Conservation (phyloP, 2,888 invertebrate genomes). For the Drosophila infuscata region DNA sequence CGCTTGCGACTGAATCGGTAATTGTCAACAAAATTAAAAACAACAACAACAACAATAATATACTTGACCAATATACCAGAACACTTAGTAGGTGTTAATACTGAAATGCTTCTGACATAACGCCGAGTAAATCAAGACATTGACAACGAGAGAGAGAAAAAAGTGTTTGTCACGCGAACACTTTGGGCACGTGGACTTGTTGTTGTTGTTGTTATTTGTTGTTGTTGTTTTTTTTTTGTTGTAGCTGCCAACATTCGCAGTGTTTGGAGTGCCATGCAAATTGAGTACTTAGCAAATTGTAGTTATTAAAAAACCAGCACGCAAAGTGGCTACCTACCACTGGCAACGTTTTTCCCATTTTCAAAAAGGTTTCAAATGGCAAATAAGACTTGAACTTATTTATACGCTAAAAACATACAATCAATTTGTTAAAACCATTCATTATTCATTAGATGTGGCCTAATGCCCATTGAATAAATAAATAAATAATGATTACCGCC, state of each 20-base stretch:
- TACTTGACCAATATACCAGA: slow-evolving; percentile 47
- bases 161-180: slow-evolving; percentile 58
- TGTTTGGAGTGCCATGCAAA: slow-evolving; percentile 59
- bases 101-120: slow-evolving; percentile 35
- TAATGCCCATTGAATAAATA: neutral
- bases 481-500: neutral
- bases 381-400: neutral
- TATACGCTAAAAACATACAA: slow-evolving; percentile 3
- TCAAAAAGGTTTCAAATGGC: neutral
- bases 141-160: slow-evolving; percentile 20
- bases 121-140: slow-evolving; percentile 34
- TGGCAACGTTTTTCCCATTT: neutral
- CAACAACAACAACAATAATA: slow-evolving; percentile 12
- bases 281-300: slow-evolving; percentile 73
- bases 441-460: neutral
- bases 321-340: slow-evolving; percentile 26
- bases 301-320: slow-evolving; percentile 59
- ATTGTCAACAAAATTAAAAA: neutral
- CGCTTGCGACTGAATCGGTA: slow-evolving; percentile 1
- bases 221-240: slow-evolving; percentile 17
- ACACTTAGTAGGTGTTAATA: slow-evolving; percentile 66
- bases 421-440: slow-evolving; percentile 7
- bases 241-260: slow-evolving; percentile 22
- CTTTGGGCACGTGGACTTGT: slow-evolving; percentile 34
- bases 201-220: slow-evolving; percentile 9